These are phyloP conservation scores for Prosopocoilus inquinatus DNA, from an alignment of 2,888 invertebrate genomes.

Conservation along the genomic window DNA sequence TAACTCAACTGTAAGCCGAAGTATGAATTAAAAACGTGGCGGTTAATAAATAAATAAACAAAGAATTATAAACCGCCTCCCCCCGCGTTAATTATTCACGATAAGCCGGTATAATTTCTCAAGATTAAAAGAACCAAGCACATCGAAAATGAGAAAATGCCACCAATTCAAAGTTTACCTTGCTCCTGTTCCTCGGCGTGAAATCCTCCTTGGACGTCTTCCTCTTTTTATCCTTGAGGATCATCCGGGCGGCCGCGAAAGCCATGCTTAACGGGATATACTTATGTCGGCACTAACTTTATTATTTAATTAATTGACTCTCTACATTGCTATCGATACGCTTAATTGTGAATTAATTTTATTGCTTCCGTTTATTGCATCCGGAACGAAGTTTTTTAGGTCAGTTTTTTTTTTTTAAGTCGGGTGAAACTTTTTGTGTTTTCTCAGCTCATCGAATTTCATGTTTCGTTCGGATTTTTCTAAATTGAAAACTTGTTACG, in stretches of 20 bases:
- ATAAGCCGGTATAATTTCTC: not conserved
- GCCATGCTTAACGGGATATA: slow-evolving; percentile 58
- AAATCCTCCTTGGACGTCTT: slow-evolving; percentile 79
- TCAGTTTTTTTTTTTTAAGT: no score
- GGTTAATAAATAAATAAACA: not conserved
- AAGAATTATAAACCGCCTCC: not conserved
- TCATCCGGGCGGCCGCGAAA: slow-evolving; percentile 82
- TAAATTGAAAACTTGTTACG: no score
- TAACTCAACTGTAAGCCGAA: no score
- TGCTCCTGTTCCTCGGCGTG: slow-evolving; percentile 73
- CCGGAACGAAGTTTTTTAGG: no score
- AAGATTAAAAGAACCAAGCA: not conserved
- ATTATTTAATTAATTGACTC: not conserved
- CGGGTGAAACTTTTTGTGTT: no score
- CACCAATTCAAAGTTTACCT: slow-evolving; percentile 57
- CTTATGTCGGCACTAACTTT: no score
- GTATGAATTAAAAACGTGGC: no score
- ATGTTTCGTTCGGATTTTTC: no score
- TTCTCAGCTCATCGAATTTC: no score
- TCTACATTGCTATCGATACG: not conserved
- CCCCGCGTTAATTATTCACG: not conserved
- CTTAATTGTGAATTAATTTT: not conserved
- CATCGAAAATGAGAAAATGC: not conserved
- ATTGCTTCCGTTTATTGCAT: slow-evolving; percentile 12
- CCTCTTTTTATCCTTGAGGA: slow-evolving; percentile 76